Evolutionary conservation across 2,797 vertebrate species (phyloP), one percentile per base, ranked within the genome.

Genomic region (Oreonectes daqikongensis): DNA sequence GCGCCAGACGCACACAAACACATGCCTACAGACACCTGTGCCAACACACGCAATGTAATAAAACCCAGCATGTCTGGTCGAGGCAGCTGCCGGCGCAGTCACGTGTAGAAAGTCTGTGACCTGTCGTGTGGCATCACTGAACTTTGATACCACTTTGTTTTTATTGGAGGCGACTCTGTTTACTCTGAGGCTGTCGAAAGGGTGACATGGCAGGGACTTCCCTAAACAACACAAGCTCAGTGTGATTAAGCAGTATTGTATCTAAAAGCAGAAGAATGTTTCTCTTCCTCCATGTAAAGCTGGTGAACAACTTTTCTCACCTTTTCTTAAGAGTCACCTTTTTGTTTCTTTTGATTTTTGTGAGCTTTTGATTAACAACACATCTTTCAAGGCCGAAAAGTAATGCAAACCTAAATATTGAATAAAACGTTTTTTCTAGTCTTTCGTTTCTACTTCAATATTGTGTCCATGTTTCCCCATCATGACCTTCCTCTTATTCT

Each of bases 221-320:
- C 81, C 80, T 72, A 71, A 79, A 76, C 42, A 80, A 75, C 80
- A 80, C 75, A 67, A 78, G 72, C 71, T 59, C 52, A 18, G 52
- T 72, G 44, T 69, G 53, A 30, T 26, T 42, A 65, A 50, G 20
- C 40, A 9, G 55, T 44, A 20, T 42, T 67, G 70, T 48, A 15
- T 50, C 32, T 44, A 48, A 48, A 20, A 28, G 44, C 22, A 20
- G 28, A 46, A 46, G 44, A 46, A 46, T 46, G 38, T n/a, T 72
- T 61, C 35, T 44, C 35, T 69, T 81, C 40, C 30, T 64, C 60
- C 40, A 72, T 59, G 66, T 66, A 65, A 81, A 48, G 42, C 22
- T 63, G 44, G 46, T 35, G 52, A n/a, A n/a, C n/a, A n/a, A n/a
- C n/a, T n/a, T n/a, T n/a, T n/a, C n/a, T n/a, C n/a, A n/a, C 20